Evolutionary conservation across 2,113 vertebrate genomes (phyloP).

Genomic region (Sebastes fasciatus): DNA sequence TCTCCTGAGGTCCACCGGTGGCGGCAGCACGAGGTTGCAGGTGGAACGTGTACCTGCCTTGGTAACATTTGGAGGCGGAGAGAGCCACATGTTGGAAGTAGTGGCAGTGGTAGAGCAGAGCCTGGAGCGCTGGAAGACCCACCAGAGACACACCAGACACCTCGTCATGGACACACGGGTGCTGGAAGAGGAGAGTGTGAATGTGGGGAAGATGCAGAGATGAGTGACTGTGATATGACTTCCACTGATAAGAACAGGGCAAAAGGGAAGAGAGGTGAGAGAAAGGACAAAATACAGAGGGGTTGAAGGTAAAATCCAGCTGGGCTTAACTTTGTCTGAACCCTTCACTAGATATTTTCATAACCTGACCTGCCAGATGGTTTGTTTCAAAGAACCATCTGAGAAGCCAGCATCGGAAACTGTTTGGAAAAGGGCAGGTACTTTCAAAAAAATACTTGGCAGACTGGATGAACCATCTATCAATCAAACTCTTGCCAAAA

Average conservation of each 20-base stretch:
- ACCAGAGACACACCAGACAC: slow-evolving; percentile 89
- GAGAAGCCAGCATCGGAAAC: too few species aligned
- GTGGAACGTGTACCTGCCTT: slow-evolving; percentile 86
- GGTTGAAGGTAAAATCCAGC: background rate
- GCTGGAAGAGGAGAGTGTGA: slow-evolving; percentile 79
- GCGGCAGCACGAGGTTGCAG: slow-evolving; percentile 63
- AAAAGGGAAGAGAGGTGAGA: background rate
- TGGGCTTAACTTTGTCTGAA: background rate
- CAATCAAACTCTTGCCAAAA: too few species aligned
- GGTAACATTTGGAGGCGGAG: slow-evolving; percentile 88
- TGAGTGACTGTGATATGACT: background rate
- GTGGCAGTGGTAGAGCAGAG: slow-evolving; percentile 91
- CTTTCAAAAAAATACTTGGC: too few species aligned
- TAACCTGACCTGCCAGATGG: too few species aligned
- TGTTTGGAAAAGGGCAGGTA: too few species aligned
- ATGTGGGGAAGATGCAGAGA: background rate
- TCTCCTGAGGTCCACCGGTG: slow-evolving; percentile 27
- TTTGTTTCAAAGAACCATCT: too few species aligned
- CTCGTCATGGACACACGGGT: slow-evolving; percentile 93
- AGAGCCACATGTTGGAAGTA: slow-evolving; percentile 91
- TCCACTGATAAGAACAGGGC: background rate
- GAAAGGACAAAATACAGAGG: background rate
- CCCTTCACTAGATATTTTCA: background rate
- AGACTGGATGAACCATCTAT: too few species aligned
- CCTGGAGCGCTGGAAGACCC: slow-evolving; percentile 91